Evolutionary conservation across 2,888 invertebrate species (phyloP), one percentile per base, ranked within the genome.

Genomic region (Dioctria linearis): DNA sequence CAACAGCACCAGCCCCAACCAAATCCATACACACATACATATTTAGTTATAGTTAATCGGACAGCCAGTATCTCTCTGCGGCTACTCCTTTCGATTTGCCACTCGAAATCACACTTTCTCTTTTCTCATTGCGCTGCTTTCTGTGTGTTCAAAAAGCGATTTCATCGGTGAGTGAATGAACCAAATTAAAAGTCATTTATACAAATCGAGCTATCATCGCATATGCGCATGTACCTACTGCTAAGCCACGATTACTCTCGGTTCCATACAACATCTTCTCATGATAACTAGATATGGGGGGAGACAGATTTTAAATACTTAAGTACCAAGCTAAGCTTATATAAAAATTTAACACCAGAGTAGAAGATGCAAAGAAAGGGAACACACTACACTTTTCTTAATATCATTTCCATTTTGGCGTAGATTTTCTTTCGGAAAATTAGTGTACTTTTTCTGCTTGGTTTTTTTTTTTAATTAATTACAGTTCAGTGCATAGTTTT

Each of bases 381-480:
- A 54, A n/a, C 54, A n/a, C 54, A 25, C 25, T 25, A 25, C 25
- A 25, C 25, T 25, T 25, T 25, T 54, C n/a, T 25, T 54, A 2
- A 54, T 49, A n/a, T 42, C 66, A 61, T 61, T 1, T 37, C 61
- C 61, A 61, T 25, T 2, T 61, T 61, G 25, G 25, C n/a, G 61
- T 5, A 11, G 4, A 61, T 39, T 61, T 66, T 73, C 73, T 40
- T 73, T 73, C 57, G 13, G 73, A 59, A 73, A 73, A 54, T 73
- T 54, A 73, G 57, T 73, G 59, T 57, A 25, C 73, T 73, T 57
- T 73, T 73, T 25, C 73, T 57, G 59, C 57, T 73, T 73, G 73
- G 57, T 73, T 73, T 73, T 51, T n/a, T n/a, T n/a, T n/a, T n/a
- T n/a, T 46, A 25, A 25, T 25, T 25, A 25, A 67, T 43, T 49